Evolutionary conservation across 2,888 invertebrate genomes (phyloP).

Genomic region (Thalpophila matura): DNA sequence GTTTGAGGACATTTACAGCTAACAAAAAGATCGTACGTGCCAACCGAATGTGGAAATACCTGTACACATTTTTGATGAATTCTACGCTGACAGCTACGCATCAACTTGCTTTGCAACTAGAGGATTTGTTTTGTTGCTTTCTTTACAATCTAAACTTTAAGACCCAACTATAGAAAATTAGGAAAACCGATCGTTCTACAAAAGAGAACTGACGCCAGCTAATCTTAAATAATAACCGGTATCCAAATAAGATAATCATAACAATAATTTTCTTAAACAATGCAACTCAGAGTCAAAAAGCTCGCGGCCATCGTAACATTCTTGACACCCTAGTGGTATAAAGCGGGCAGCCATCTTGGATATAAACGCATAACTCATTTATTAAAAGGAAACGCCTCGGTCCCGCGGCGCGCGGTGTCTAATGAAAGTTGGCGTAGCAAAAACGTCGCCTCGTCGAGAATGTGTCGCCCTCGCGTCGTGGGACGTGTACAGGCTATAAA

Average conservation of each 20-base stretch:
- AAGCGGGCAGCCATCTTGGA: conserved; percentile 83
- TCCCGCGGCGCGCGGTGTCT: conserved; percentile 84
- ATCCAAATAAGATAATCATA: conserved; percentile 52
- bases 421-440: conserved; percentile 89
- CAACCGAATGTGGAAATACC: conserved; percentile 78
- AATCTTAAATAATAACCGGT: conserved; percentile 16
- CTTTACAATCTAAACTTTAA: conserved; percentile 18
- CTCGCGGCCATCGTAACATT: conserved; percentile 76
- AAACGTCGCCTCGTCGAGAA: conserved; percentile 87
- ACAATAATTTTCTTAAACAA: conserved; percentile 52
- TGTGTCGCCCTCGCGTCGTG: conserved; percentile 89
- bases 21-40: conserved; percentile 80
- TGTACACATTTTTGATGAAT: conserved; percentile 78
- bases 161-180: not conserved
- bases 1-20: conserved; percentile 79
- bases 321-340: conserved; percentile 80
- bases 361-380: conserved; percentile 89
- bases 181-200: not conserved
- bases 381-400: conserved; percentile 87
- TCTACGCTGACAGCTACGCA: conserved; percentile 74
- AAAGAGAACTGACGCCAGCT: not conserved
- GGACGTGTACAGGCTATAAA: conserved; percentile 89
- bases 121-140: conserved; percentile 45
- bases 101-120: conserved; percentile 60
- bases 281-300: conserved; percentile 68